Evolutionary conservation across 2,113 vertebrate genomes (phyloP).

Genomic region (Scartelaos histophorus): DNA sequence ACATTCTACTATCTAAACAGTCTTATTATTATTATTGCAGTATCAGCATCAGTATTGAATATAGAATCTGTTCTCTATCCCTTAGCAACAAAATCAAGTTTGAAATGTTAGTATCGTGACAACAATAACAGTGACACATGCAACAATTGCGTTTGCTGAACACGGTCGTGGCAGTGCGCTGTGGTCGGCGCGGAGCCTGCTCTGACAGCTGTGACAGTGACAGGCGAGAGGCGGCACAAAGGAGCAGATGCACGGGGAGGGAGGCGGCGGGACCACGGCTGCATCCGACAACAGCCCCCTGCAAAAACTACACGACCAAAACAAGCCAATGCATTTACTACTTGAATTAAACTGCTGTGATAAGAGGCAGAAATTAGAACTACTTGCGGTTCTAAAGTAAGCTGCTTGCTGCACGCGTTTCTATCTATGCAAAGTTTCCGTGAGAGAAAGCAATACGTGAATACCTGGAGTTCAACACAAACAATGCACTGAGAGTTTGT

Average conservation of each 20-base stretch:
- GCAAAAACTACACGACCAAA: constrained; percentile 19
- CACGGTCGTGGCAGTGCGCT: constrained; percentile 23
- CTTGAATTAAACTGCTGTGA: background rate
- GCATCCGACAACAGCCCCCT: constrained; percentile 54
- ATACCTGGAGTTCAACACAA: background rate
- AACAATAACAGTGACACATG: background rate
- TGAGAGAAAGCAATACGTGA: background rate
- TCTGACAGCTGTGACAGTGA: constrained; percentile 76
- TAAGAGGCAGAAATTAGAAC: background rate
- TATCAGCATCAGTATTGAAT: too few species aligned
- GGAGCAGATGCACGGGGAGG: constrained; percentile 76
- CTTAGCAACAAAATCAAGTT: too few species aligned
- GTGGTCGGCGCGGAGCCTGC: constrained; percentile 47
- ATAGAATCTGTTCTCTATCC: too few species aligned
- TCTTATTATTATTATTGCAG: too few species aligned
- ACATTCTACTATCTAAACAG: too few species aligned
- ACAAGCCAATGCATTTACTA: constrained; percentile 6
- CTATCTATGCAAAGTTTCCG: background rate
- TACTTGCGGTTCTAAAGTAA: constrained; percentile 15
- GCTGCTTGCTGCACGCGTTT: constrained; percentile 38
- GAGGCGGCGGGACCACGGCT: constrained; percentile 39
- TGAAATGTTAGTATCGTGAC: too few species aligned
- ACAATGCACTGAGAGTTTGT: background rate
- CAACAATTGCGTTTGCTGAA: constrained; percentile 33
- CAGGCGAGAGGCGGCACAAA: constrained; percentile 78